Base-by-base conservation (phyloP, 2,797 vertebrate species). In the Arnoldichthys spilopterus region DNA sequence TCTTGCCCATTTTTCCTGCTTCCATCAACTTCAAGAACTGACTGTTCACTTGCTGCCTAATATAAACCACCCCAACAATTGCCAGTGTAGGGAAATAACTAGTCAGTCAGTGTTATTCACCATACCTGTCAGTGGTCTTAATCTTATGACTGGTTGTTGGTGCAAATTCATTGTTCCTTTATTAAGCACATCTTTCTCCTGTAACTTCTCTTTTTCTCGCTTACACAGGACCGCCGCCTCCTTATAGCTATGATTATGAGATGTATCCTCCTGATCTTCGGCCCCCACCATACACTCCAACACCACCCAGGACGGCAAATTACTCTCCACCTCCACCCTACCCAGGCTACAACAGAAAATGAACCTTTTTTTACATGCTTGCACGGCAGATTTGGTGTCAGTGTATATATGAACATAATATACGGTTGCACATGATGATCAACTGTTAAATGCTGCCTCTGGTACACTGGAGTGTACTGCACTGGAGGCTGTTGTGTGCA, bases 241-340 rank as follows among this genome's bases (percentile, higher is more conserved):
- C 96, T 0, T 97, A 98, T 83, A 92, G 86, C 76, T 96, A 91
- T 0, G 93, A 97, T 83, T 93, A 93, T 0, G 96, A 97, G 92
- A 95, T 96, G 96, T 93, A 95, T 68, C 89, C 92, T 24, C 79
- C 91, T 6, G 84, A 90, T 12, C 88, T 95, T 24, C 90, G 92
- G 76, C 96, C 95, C 0, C 97, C 96, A 7, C 95, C 94, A 0
- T 98, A 97, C 76, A 96, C 95, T 6, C 92, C 95, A 0, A 88
- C 93, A 6, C 93, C 93, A 78, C 91, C 93, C 76, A 79, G 81
- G 70, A 87, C 89, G 0, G 84, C 87, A 51, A 94, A 88, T 81
- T 93, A 90, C 84, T 94, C 95, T 1, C 94, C 96, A 0, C 95
- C 95, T 1, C 96, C 96, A 80, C 96, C 96, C 0, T 97, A 97